Percentiles rank a stretch among this genome's conserved stretches.
Evolutionary conservation across 2,797 vertebrate genomes (phyloP).

Genomic region (Columba guinea): DNA sequence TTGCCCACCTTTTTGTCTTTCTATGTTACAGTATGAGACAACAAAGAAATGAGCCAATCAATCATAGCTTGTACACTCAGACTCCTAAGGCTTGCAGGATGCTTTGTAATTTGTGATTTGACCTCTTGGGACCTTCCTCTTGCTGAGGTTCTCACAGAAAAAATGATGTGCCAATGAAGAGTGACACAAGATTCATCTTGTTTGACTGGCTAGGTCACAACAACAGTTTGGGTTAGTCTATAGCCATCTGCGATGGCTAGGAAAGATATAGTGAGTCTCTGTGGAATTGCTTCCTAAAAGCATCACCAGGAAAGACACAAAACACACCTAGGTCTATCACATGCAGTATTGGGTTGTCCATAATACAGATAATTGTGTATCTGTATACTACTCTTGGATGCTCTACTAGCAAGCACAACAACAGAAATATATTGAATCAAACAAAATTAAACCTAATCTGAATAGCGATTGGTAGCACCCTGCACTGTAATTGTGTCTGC

Average conservation of each 20-base stretch:
- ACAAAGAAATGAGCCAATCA: slow-evolving; percentile 9
- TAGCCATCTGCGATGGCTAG: neutral
- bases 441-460: neutral
- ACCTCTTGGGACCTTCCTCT: slow-evolving; percentile 34
- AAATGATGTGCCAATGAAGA: slow-evolving; percentile 60
- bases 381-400: neutral
- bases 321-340: neutral
- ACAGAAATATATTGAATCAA: neutral
- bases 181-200: slow-evolving; percentile 63
- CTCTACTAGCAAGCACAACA: neutral
- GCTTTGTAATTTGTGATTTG: slow-evolving; percentile 53
- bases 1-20: neutral
- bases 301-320: neutral
- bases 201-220: slow-evolving; percentile 55
- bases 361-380: neutral
- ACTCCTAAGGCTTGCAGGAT: slow-evolving; percentile 15
- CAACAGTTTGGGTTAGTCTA: slow-evolving; percentile 26
- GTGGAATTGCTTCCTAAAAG: neutral
- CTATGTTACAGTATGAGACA: neutral
- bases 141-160: slow-evolving; percentile 33
- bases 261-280: slow-evolving; percentile 11
- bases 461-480: neutral
- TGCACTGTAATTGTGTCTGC: neutral
- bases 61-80: slow-evolving; percentile 18
- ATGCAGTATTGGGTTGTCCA: accelerated